A percentile compares a stretch with the other conserved stretches of the same genome.
phyloP scores from a whole-genome alignment of 1,140 invertebrate genomes.

The Aricia agestis region DNA sequence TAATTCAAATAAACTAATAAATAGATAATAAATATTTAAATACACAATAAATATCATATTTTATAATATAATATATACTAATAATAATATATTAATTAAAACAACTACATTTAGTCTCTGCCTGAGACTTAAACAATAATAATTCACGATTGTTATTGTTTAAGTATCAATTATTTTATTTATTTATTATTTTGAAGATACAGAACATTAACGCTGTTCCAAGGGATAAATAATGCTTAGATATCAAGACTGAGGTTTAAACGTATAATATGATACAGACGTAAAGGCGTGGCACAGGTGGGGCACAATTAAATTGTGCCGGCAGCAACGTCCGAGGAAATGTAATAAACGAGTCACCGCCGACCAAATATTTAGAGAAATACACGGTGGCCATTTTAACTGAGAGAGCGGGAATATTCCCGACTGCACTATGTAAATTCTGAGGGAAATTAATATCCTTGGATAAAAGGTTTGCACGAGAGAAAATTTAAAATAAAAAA shows the following conservation, averaged over 20 bases:
- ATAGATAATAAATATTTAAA: too few relatives aligned
- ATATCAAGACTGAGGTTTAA: conserved; percentile 30
- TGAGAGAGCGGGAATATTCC: conserved; percentile 13
- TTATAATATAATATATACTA: too few relatives aligned
- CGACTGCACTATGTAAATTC: conserved; percentile 8
- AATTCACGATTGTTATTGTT: too few relatives aligned
- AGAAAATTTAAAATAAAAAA: neutral
- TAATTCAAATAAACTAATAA: too few relatives aligned
- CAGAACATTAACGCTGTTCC: neutral
- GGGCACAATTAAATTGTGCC: conserved; percentile 66
- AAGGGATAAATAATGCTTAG: neutral
- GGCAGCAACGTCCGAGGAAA: conserved; percentile 57
- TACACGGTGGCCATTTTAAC: conserved; percentile 29
- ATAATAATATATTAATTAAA: too few relatives aligned
- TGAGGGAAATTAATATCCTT: neutral
- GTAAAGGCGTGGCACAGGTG: conserved; percentile 48
- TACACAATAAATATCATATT: too few relatives aligned
- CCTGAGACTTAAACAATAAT: too few relatives aligned
- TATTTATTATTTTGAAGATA: too few relatives aligned
- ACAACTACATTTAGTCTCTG: too few relatives aligned
- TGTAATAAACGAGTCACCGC: conserved; percentile 64
- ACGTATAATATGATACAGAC: conserved; percentile 29
- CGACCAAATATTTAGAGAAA: conserved; percentile 62
- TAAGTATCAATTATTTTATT: too few relatives aligned
- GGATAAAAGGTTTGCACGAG: neutral